Evolutionary conservation across 2,113 vertebrate species (phyloP), one percentile per base, ranked within the genome.

Genomic region (Tetrax tetrax): DNA sequence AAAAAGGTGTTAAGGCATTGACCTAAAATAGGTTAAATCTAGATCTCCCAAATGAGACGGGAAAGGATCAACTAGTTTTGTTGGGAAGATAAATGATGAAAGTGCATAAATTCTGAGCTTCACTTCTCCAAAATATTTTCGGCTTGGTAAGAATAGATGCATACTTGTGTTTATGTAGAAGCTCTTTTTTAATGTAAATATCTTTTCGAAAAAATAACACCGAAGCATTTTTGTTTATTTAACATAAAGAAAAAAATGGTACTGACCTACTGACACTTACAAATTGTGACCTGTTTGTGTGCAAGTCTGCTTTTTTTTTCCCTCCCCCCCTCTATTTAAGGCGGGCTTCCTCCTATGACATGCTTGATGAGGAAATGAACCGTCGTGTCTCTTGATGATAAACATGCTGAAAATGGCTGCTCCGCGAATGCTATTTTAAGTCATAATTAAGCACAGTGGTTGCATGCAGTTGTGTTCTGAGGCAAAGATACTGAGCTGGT

Each of bases 351-450:
- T 94, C 14, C 20, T 48, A 37, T 94, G 89, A 80, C 87, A 80
- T 87, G 87, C 95, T 94, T 84, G 81, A 94, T 85, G 92, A 98
- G 96, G 92, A 96, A 97, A 83, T 85, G 85, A 83, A 94, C 96
- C 87, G 61, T 82, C 20, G 0, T 93, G 63, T 93, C 74, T 95
- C 76, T 83, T 74, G 47, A 51, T 94, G 93, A 96, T 96, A 97
- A 97, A 90, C 66, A 71, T 69, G 69, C 60, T 92, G 86, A 96
- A 93, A 89, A 88, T 91, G 90, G 48, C 93, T 95, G 80, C 94
- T 91, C 83, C 8, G 14, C 41, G 9, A 91, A 57, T 95, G 65
- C 72, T 97, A 74, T 97, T 97, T 97, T 90, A 94, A 96, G 89
- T 95, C 24, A 2, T 82, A 83, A 82, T 83, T 86, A 86, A 97